Conservation (phyloP, 2,113 vertebrate species). For the Casuarius casuarius region DNA sequence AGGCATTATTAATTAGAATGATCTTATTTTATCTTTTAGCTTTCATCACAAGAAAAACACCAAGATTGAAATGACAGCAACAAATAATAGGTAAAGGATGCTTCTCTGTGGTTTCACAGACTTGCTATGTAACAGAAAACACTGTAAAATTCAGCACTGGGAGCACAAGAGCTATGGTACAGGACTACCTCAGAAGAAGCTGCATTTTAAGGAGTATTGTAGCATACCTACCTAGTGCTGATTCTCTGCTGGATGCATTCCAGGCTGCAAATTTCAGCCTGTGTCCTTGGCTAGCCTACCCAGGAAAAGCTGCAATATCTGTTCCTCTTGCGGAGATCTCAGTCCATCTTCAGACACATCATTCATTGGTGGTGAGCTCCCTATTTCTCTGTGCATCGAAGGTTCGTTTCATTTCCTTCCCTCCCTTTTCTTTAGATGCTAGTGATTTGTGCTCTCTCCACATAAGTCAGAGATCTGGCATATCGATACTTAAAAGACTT, state of each 20-base stretch:
- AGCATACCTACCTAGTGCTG: not conserved
- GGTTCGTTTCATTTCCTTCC: not conserved
- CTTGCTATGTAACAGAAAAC: not conserved
- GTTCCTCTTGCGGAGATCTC: not conserved
- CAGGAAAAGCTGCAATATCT: not conserved
- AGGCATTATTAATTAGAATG: not conserved
- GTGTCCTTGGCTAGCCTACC: not conserved
- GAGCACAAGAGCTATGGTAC: not conserved
- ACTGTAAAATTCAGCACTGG: not conserved
- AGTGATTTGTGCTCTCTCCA: not conserved
- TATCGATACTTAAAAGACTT: not conserved
- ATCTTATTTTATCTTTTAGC: slow-evolving; percentile 14
- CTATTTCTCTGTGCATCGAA: not conserved
- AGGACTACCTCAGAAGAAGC: rapidly evolving
- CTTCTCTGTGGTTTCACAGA: not conserved
- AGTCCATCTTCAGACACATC: not conserved
- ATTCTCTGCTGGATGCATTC: not conserved
- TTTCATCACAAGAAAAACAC: not conserved
- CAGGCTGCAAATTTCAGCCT: not conserved
- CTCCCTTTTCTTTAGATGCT: not conserved
- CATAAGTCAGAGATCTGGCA: not conserved
- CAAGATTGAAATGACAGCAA: not conserved
- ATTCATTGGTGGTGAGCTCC: not conserved
- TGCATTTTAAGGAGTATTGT: not conserved
- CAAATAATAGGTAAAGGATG: slow-evolving; percentile 6